Evolutionary conservation across 2,113 vertebrate species (phyloP).

Genomic region (Esox niger): DNA sequence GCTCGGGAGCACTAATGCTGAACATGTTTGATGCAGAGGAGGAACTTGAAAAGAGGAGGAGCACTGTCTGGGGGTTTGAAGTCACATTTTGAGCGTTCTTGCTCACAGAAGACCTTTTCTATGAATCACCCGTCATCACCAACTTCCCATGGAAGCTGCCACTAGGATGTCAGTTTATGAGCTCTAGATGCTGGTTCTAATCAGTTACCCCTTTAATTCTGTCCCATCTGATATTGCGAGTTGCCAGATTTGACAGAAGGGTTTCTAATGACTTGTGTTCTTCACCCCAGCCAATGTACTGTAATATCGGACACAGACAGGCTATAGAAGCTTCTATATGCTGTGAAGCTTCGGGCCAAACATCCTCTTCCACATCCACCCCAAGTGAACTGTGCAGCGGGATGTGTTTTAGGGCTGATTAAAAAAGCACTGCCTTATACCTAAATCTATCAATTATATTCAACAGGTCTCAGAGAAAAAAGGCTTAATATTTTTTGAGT

Average conservation of each 20-base stretch:
- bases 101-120: neutral
- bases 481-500: conserved; percentile 17
- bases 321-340: neutral
- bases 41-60: neutral
- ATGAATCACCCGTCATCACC: neutral
- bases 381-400: neutral
- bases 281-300: conserved; percentile 7
- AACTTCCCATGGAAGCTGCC: neutral
- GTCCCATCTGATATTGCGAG: conserved; percentile 19
- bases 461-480: conserved; percentile 8
- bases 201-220: conserved; percentile 16
- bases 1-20: neutral
- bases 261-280: conserved; percentile 37
- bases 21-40: neutral
- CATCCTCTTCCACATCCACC: neutral
- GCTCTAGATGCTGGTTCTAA: conserved; percentile 11
- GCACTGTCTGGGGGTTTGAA: neutral
- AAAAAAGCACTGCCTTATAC: conserved; percentile 62
- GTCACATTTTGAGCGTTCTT: neutral
- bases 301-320: conserved; percentile 5
- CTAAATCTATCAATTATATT: conserved; percentile 30
- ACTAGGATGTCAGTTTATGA: neutral
- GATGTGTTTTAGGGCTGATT: conserved; percentile 54
- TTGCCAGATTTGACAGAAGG: conserved; percentile 55
- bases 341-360: conserved; percentile 15